Evolutionary conservation across 2,888 invertebrate genomes (phyloP).

Genomic region (Xylophagus ater): DNA sequence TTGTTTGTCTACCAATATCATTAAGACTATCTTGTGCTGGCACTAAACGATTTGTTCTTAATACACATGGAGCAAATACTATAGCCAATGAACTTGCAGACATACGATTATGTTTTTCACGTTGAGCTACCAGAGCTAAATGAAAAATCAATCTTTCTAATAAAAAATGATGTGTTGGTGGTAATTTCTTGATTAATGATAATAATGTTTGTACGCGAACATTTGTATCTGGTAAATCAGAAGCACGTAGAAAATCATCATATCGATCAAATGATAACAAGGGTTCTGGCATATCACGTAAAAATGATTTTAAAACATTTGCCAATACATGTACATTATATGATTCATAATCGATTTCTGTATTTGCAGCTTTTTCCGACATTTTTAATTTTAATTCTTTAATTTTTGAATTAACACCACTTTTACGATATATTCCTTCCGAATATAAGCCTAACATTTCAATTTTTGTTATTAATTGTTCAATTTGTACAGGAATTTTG

Average conservation of each 20-base stretch:
- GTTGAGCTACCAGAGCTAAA: slow-evolving; percentile 74
- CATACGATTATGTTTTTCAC: slow-evolving; percentile 85
- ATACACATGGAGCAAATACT: slow-evolving; percentile 89
- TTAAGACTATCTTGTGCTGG: slow-evolving; percentile 86
- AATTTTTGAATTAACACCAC: slow-evolving; percentile 75
- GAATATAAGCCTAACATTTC: slow-evolving; percentile 86
- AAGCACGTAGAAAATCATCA: slow-evolving; percentile 85
- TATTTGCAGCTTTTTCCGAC: slow-evolving; percentile 58
- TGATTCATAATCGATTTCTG: slow-evolving; percentile 58
- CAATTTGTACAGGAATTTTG: slow-evolving; percentile 76
- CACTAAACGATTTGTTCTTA: slow-evolving; percentile 74
- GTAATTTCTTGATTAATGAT: slow-evolving; percentile 77
- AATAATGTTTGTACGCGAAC: slow-evolving; percentile 78
- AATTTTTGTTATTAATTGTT: slow-evolving; percentile 76
- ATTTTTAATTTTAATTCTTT: slow-evolving; percentile 63
- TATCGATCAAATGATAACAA: slow-evolving; percentile 86
- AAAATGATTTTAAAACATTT: slow-evolving; percentile 77
- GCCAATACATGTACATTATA: slow-evolving; percentile 85
- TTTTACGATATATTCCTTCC: slow-evolving; percentile 88
- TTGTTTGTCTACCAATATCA: slow-evolving; percentile 80
- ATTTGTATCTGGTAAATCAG: slow-evolving; percentile 68
- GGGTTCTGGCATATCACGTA: slow-evolving; percentile 89
- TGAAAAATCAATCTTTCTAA: slow-evolving; percentile 90
- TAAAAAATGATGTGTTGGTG: slow-evolving; percentile 78
- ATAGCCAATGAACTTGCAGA: slow-evolving; percentile 82